Percentiles rank a stretch among this genome's conserved stretches.
Conservation (phyloP, 2,113 vertebrate genomes). For the Gila orcuttii region DNA sequence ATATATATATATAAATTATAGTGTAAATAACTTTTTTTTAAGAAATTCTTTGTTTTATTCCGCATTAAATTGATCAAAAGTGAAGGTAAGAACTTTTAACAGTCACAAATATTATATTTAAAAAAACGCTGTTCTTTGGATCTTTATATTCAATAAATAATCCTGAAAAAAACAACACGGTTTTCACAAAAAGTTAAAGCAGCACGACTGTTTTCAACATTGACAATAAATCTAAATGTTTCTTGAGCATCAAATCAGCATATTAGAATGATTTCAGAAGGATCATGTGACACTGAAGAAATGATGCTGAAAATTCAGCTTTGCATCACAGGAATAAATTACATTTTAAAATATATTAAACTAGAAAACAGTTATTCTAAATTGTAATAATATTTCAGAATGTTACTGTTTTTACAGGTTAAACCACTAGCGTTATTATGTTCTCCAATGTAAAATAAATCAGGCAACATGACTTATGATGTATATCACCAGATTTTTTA, state of each 20-base stretch:
- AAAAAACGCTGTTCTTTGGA: no score
- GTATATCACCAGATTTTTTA: not conserved
- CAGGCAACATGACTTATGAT: not conserved
- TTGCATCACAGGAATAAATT: no score
- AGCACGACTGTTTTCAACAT: not conserved
- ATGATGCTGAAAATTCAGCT: no score
- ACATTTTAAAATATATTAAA: not conserved
- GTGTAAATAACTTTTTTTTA: no score
- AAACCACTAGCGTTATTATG: not conserved
- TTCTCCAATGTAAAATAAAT: not conserved
- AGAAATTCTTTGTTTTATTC: no score
- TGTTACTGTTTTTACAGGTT: not conserved
- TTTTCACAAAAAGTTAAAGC: not conserved
- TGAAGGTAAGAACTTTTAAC: no score
- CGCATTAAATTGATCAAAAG: no score
- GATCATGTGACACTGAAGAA: no score
- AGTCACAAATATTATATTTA: no score
- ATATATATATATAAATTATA: no score
- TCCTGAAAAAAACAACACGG: not conserved
- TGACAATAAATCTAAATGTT: not conserved
- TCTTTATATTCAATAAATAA: not conserved
- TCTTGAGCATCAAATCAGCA: not conserved
- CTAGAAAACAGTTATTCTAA: not conserved
- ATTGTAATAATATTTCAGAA: not conserved
- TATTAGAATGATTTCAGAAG: not conserved